Conservation (phyloP, 2,113 vertebrate genomes). For the Lagenorhynchus albirostris region DNA sequence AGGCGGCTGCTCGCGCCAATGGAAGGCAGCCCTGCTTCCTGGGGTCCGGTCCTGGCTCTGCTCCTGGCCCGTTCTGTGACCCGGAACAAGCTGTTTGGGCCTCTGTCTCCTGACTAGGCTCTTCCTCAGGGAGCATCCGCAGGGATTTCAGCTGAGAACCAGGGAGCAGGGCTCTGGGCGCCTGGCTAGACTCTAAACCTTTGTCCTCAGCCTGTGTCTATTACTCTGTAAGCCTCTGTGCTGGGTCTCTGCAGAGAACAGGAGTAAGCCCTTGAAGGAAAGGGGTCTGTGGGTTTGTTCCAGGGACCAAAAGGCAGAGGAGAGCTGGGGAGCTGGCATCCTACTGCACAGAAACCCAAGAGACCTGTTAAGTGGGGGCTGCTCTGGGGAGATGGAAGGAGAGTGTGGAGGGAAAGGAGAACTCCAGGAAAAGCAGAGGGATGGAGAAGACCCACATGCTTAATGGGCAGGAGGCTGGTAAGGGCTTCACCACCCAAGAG, state of each 20-base stretch:
- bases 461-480: background rate
- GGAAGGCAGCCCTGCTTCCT: conserved; percentile 67
- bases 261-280: background rate
- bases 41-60: conserved; percentile 55
- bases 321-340: background rate
- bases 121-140: background rate
- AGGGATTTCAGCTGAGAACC: background rate
- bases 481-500: background rate
- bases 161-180: background rate
- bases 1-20: conserved; percentile 18
- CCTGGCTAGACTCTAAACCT: background rate
- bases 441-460: background rate
- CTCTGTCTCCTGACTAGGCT: conserved; percentile 5
- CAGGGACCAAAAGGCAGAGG: background rate
- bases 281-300: background rate
- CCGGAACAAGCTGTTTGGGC: conserved; percentile 37
- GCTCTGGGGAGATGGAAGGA: background rate
- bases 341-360: background rate
- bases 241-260: background rate
- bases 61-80: background rate
- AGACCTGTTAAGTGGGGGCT: background rate
- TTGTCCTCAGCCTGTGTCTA: background rate
- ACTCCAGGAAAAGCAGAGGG: background rate
- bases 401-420: background rate
- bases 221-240: background rate